These are phyloP conservation scores for Brachionus rubens DNA, from an alignment of 1,140 invertebrate genomes.

Conservation along the genomic window DNA sequence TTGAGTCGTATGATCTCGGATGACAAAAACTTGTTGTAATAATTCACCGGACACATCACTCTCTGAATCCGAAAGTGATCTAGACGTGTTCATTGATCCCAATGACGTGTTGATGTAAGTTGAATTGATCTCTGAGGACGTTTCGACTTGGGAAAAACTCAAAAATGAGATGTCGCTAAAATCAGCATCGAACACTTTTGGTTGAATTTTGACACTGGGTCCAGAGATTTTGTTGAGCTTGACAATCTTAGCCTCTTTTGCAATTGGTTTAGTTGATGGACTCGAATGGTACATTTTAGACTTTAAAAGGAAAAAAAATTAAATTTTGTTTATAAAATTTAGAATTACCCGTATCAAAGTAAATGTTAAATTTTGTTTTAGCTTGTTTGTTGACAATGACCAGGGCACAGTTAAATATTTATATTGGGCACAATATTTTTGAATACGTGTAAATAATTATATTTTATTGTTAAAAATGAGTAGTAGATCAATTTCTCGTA, in stretches of 20 bases:
- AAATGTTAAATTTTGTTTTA: background rate
- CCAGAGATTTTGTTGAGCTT: background rate
- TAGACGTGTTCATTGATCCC: background rate
- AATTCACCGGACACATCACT: background rate
- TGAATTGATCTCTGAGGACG: background rate
- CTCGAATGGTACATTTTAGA: background rate
- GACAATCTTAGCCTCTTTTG: constrained; percentile 22
- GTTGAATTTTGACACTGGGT: too few species aligned
- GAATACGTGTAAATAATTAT: too few species aligned
- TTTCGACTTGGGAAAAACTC: constrained; percentile 7
- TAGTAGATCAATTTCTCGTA: too few species aligned
- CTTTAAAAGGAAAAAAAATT: background rate
- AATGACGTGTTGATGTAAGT: background rate
- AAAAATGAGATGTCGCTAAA: constrained; percentile 13
- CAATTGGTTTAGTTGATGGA: background rate
- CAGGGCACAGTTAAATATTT: too few species aligned
- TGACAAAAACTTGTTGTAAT: background rate
- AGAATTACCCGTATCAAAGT: too few species aligned
- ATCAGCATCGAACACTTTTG: background rate
- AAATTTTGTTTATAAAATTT: background rate
- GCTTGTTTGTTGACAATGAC: background rate
- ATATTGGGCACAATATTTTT: too few species aligned
- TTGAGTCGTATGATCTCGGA: background rate
- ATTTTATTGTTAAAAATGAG: too few species aligned
- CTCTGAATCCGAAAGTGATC: background rate